Conservation (phyloP, 2,888 invertebrate genomes). For the Agrotis puta region DNA sequence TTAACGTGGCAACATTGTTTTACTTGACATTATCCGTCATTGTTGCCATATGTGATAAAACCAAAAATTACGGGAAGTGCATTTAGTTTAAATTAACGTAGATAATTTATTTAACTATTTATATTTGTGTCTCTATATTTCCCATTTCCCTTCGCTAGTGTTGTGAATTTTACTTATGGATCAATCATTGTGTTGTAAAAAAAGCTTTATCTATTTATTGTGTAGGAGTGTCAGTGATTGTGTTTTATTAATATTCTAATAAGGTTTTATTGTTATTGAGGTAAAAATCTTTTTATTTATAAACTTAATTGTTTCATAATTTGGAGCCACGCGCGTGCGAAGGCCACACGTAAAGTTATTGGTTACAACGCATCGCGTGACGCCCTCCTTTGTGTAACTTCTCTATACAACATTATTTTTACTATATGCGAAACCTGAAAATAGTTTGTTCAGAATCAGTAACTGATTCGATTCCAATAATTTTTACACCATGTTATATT, state of each 20-base stretch:
- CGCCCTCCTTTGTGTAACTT: neutral
- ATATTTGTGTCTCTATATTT: constrained; percentile 28
- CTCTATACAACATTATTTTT: too few relatives aligned
- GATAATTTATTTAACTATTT: constrained; percentile 24
- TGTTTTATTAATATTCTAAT: constrained; percentile 46
- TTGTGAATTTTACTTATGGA: constrained; percentile 56
- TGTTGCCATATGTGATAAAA: constrained; percentile 40
- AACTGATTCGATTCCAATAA: too few relatives aligned
- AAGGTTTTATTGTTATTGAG: constrained; percentile 32
- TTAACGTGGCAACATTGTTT: constrained; percentile 37
- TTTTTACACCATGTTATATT: too few relatives aligned
- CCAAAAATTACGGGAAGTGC: constrained; percentile 45
- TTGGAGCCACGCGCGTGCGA: neutral
- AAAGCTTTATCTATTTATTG: constrained; percentile 53
- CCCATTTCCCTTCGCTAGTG: constrained; percentile 38
- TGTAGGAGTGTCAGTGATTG: constrained; percentile 43
- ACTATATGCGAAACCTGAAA: too few relatives aligned
- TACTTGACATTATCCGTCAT: constrained; percentile 9
- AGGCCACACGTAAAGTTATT: constrained; percentile 10
- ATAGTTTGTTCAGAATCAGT: too few relatives aligned
- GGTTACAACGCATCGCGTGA: neutral
- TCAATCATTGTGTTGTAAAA: constrained; percentile 53
- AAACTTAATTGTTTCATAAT: constrained; percentile 21
- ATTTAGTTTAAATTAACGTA: constrained; percentile 48
- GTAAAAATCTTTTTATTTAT: constrained; percentile 38